Percentiles rank a stretch among this genome's conserved stretches.
Conservation (phyloP, 2,113 vertebrate genomes). For the Gadus macrocephalus region DNA sequence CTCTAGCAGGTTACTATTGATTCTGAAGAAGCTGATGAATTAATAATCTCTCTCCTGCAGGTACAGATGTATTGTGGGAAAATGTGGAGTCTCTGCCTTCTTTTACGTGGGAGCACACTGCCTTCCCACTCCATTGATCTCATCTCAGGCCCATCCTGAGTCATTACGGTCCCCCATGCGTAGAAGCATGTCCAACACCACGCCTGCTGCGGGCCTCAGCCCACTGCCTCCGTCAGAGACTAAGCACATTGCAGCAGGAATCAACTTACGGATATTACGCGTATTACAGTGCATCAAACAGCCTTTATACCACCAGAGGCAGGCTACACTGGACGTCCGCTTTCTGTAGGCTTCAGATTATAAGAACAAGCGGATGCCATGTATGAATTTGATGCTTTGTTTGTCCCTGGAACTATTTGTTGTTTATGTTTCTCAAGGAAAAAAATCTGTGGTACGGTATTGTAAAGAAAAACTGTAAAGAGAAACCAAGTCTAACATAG, state of each 20-base stretch:
- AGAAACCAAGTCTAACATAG: no score
- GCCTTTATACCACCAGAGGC: not conserved
- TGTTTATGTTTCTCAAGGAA: no score
- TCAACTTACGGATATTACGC: constrained; percentile 17
- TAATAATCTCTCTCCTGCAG: constrained; percentile 50
- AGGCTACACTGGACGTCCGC: not conserved
- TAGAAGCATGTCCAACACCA: constrained; percentile 29
- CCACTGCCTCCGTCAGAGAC: constrained; percentile 11
- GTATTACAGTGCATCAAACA: not conserved
- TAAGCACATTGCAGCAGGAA: constrained; percentile 13
- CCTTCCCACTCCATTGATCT: constrained; percentile 38
- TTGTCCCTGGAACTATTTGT: no score
- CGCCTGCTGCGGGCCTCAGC: constrained; percentile 4
- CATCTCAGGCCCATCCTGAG: constrained; percentile 24
- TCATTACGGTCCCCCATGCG: constrained; percentile 31
- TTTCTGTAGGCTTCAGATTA: not conserved
- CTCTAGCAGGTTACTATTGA: constrained; percentile 51
- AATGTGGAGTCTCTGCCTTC: constrained; percentile 23
- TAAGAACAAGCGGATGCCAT: not conserved
- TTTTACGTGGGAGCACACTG: not conserved
- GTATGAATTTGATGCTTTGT: no score
- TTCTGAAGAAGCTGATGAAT: constrained; percentile 49
- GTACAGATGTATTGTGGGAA: constrained; percentile 31
- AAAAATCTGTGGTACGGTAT: no score
- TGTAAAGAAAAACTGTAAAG: no score